Evolutionary conservation across 2,888 invertebrate species (phyloP), one percentile per base, ranked within the genome.

Genomic region (Tipula lateralis): DNA sequence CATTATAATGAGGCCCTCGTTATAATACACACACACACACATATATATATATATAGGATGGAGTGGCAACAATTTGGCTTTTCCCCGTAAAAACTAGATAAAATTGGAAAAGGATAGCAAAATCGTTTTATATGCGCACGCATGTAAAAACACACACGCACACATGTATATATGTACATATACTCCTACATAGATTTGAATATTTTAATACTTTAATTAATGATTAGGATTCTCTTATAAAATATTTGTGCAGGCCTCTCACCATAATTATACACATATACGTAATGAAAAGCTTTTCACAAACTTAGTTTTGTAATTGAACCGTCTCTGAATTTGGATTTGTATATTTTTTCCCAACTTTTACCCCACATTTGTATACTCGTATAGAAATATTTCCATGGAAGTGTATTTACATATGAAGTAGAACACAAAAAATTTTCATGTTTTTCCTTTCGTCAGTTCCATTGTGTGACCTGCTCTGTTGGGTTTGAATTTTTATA

Each of bases 391-490:
- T 24, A 66, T 66, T 24, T 24, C 19, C 66, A 66, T 66, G 66
- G 66, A 66, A 66, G 19, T 66, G 24, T 66, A 66, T 66, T 66
- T 66, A 66, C 66, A 66, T 66, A 66, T 66, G 24, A 19, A 19
- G 24, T 50, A 66, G 24, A 19, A 66, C 9, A 66, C 66, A 66
- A 66, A 66, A 66, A 66, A 66, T 66, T 66, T 24, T 66, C 66
- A 24, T 24, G 66, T 19, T 66, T 66, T 66, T 66, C 66, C 66
- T 66, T 66, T 66, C 66, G 6, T 66, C 66, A 66, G 66, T 66
- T 66, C 12, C 66, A 66, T 66, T 66, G 66, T 66, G 66, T 66
- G 66, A 66, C 66, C 66, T 66, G 66, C 66, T 66, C 66, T 9
- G 66, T 66, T 66, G 66, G 66, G 66, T 66, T 66, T 66, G 66